Percentiles rank a stretch among this genome's conserved stretches.
These are phyloP conservation scores for Panopea generosa DNA, from an alignment of 2,888 invertebrate species.

Conservation along the genomic window DNA sequence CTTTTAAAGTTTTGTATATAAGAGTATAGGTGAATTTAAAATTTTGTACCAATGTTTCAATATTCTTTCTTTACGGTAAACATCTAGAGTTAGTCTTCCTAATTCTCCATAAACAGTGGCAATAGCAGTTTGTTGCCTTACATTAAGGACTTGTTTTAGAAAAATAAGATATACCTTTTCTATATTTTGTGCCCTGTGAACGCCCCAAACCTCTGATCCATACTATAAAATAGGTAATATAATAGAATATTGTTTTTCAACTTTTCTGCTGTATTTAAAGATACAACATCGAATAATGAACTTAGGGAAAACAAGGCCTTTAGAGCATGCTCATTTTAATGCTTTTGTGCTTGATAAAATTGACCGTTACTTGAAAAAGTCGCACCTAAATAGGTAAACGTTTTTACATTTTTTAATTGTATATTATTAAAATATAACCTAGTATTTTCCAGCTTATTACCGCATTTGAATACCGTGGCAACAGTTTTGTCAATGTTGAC, in stretches of 20 bases:
- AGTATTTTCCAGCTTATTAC: conserved; percentile 7
- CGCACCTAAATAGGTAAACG: conserved; percentile 8
- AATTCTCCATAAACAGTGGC: neutral
- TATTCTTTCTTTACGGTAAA: neutral
- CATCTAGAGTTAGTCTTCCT: neutral
- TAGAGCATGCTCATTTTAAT: conserved; percentile 5
- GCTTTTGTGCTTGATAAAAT: conserved; percentile 11
- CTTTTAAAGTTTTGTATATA: neutral
- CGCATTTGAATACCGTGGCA: conserved; percentile 10
- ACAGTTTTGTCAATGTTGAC: conserved; percentile 22
- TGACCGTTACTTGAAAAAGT: conserved; percentile 17
- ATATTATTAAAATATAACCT: conserved; percentile 1
- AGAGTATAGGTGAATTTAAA: neutral
- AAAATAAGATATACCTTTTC: neutral
- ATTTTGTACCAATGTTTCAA: neutral
- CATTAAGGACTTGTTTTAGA: too few species aligned
- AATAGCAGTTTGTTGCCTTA: neutral
- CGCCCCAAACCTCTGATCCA: neutral
- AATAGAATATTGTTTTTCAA: conserved; percentile 3
- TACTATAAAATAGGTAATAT: conserved; percentile 8
- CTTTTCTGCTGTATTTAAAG: neutral
- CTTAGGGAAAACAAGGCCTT: conserved; percentile 22
- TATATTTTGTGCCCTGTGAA: neutral
- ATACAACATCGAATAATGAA: conserved; percentile 1
- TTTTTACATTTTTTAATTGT: conserved; percentile 7